phyloP scores from a whole-genome alignment of 2,797 vertebrate species.

The Danio aesculapii region DNA sequence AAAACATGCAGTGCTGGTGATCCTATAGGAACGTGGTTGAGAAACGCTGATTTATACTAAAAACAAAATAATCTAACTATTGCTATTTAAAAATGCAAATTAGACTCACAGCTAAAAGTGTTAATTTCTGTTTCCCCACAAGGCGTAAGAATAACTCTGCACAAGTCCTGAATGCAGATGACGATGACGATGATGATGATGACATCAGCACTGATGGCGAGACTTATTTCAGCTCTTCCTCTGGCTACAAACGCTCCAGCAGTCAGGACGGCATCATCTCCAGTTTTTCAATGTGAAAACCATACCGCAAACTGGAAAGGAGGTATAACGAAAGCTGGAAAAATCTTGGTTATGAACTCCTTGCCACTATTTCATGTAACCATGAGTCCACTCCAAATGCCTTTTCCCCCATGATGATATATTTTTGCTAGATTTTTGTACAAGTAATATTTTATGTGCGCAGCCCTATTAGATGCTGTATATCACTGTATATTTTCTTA shows the following conservation, averaged over 20 bases:
- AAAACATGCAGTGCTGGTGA: no score
- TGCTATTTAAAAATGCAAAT: not conserved
- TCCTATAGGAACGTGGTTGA: no score
- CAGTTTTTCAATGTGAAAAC: slow-evolving; percentile 62
- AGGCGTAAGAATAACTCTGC: slow-evolving; percentile 89
- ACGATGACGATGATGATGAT: slow-evolving; percentile 82
- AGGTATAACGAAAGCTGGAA: not conserved
- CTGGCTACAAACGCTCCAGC: slow-evolving; percentile 81
- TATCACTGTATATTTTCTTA: slow-evolving; percentile 44
- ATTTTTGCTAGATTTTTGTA: slow-evolving; percentile 44
- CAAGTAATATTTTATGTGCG: slow-evolving; percentile 4
- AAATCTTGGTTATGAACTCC: slow-evolving; percentile 23
- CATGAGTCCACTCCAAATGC: slow-evolving; percentile 39
- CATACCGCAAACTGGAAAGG: not conserved
- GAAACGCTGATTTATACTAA: no score
- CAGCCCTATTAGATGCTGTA: slow-evolving; percentile 21
- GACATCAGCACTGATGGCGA: slow-evolving; percentile 91
- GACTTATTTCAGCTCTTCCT: slow-evolving; percentile 86
- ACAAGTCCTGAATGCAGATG: slow-evolving; percentile 84
- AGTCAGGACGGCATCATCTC: slow-evolving; percentile 79
- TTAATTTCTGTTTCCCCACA: slow-evolving; percentile 19
- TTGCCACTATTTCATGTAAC: slow-evolving; percentile 15
- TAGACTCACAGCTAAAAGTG: not conserved
- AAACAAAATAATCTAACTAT: no score
- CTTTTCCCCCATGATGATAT: slow-evolving; percentile 39